phyloP scores from a whole-genome alignment of 2,888 invertebrate species.

The Drosophila antonietae region DNA sequence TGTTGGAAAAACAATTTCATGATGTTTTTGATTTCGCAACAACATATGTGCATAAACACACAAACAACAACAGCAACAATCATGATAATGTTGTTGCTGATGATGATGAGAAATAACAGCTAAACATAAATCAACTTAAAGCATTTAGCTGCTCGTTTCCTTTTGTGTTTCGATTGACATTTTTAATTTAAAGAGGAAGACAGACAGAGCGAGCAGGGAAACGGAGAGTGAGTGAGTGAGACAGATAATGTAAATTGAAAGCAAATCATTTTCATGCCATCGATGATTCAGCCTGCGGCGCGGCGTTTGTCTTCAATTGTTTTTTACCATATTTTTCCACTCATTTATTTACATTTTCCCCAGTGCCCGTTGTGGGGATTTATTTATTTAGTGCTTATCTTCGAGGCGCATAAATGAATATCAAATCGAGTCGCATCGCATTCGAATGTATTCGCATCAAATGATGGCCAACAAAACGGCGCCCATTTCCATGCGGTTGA shows the following conservation, averaged over 20 bases:
- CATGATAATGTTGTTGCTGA: not conserved
- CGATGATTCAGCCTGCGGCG: constrained; percentile 45
- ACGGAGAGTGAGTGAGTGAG: not conserved
- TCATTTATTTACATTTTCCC: constrained; percentile 77
- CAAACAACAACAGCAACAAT: constrained; percentile 5
- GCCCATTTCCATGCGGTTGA: constrained; percentile 67
- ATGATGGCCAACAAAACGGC: constrained; percentile 46
- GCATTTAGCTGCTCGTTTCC: constrained; percentile 39
- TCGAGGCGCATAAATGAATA: constrained; percentile 76
- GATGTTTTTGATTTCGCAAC: constrained; percentile 75
- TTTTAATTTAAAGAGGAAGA: constrained; percentile 56
- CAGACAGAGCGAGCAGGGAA: not conserved
- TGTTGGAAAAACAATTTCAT: constrained; percentile 80
- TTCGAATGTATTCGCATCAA: constrained; percentile 67
- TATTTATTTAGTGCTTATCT: constrained; percentile 81
- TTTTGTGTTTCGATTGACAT: constrained; percentile 66
- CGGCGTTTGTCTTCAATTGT: constrained; percentile 37
- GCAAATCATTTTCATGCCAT: constrained; percentile 47
- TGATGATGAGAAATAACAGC: not conserved
- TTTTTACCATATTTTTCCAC: constrained; percentile 67
- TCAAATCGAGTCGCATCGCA: constrained; percentile 64
- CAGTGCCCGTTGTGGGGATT: constrained; percentile 36
- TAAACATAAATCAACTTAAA: constrained; percentile 10
- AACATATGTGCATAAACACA: constrained; percentile 70
- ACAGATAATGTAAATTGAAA: constrained; percentile 2